Evolutionary conservation across 2,797 vertebrate genomes (phyloP), one percentile per base, ranked within the genome.

Genomic region (Alosa sapidissima): DNA sequence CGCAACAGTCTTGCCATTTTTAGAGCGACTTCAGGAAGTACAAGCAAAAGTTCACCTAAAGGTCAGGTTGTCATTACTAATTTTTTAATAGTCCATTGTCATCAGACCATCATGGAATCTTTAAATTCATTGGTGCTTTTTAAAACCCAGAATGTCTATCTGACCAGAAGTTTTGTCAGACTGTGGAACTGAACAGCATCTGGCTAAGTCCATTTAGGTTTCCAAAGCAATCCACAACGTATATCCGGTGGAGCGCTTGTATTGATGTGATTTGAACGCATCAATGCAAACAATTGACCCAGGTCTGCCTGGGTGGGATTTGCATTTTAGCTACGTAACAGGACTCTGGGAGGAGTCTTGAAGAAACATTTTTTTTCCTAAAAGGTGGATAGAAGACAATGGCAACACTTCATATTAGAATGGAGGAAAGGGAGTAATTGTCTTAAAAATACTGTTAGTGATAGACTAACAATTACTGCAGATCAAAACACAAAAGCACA

Each of bases 41-140:
- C 14, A 19, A 72, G 13, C 28, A 72, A 75, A 82, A 87, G 84
- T 81, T 58, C 65, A 84, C 58, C 81, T 84, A 85, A 88, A 87
- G 83, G 82, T 81, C 84, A 84, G 41, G 54, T 41, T 65, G 16
- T 58, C 62, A 13, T 81, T 60, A 33, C 54, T 84, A 68, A 86
- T 60, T 75, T 33, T 13, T 11, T 33, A 33, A 11, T 28, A 65
- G 24, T 65, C 62, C 24, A 9, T 65, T 65, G 10, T 33, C 24
- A 72, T 72, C 33, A 36, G 33, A 33, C 3, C 28, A 24, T 5
- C 28, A 65, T 9, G 65, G 65, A 72, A 28, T 11, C 24, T 65
- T 65, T 33, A 65, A 13, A 65, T 28, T 65, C 24, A 24, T 65
- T 36, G 6, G 65, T 36, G 33, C 13, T 14, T 36, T 72, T 36